Percentiles rank a stretch among this genome's conserved stretches.
phyloP scores from a whole-genome alignment of 2,888 invertebrate genomes.

The Cephus rjabovi region DNA sequence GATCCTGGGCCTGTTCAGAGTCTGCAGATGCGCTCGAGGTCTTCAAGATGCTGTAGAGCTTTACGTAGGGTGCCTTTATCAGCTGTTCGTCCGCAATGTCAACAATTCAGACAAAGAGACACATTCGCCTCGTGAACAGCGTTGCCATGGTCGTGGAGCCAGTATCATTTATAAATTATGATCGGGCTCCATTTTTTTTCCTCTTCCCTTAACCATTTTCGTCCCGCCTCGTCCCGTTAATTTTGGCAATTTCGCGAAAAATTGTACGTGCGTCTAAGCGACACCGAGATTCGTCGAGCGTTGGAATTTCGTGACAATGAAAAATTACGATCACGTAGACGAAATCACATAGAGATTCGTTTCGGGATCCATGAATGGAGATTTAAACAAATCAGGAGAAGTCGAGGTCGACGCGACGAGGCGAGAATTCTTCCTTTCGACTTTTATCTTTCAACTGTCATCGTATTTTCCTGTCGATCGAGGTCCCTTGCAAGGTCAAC shows the following conservation, averaged over 20 bases:
- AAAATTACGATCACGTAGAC: background rate
- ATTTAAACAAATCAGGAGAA: background rate
- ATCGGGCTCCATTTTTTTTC: background rate
- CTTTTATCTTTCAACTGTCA: background rate
- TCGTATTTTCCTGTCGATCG: background rate
- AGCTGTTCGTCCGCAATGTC: slow-evolving; percentile 73
- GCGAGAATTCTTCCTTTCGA: background rate
- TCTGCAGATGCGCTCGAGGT: slow-evolving; percentile 85
- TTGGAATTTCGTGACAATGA: background rate
- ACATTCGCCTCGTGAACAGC: background rate
- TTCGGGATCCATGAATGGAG: background rate
- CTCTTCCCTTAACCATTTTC: background rate
- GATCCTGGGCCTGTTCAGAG: slow-evolving; percentile 68
- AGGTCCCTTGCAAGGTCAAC: background rate
- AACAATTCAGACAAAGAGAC: background rate
- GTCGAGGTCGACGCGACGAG: background rate
- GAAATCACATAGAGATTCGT: background rate
- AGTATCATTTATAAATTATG: background rate
- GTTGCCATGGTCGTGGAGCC: background rate
- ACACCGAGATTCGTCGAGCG: background rate
- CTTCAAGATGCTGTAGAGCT: slow-evolving; percentile 96
- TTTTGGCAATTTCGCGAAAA: background rate
- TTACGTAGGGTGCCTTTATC: slow-evolving; percentile 96
- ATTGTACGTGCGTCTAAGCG: background rate
- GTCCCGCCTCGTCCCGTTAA: background rate